Base-by-base conservation (phyloP, 2,888 invertebrate species). In the Parnassius glacialis region DNA sequence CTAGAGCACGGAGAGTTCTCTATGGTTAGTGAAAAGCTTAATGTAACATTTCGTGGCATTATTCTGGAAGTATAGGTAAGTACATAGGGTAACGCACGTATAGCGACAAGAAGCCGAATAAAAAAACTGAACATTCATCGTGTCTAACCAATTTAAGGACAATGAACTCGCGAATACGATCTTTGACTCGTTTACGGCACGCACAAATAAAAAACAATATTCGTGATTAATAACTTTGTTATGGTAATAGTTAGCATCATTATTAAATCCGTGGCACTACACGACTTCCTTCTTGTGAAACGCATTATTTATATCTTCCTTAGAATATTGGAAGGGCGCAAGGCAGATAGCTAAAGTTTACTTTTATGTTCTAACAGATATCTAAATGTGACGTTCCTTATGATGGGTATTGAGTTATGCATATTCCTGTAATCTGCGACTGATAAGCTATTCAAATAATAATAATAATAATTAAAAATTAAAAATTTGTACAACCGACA, bases 51-150 rank as follows among this genome's bases (percentile, higher is more conserved):
- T 54, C 53, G 44, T 47, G 20, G 3, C 44, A 48, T 58, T 54
- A 54, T 58, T 51, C 43, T 20, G 57, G 10, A 48, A 52, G 10
- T 47, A 59, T 61, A 64, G 61, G 61, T 65, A 68, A 63, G 56
- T 59, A 67, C 67, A 66, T 83, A 74, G 87, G 84, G 85, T 89
- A 89, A 88, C 77, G 86, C 83, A 86, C 90, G 87, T 70, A 72
- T 66, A 72, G 65, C 76, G 75, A 82, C 84, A 87, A 88, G 87
- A 87, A 85, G 74, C 70, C 71, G 74, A 62, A 78, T 76, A 83
- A 88, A 85, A 86, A 84, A 79, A 73, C 68, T 70, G 73, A 71
- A 71, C 73, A 67, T 65, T 72, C 70, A 72, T 78, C 80, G 78
- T 80, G 83, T 81, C 84, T 84, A 84, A 83, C 84, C 79, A 83